Conservation (phyloP, 2,113 vertebrate species). For the Phycodurus eques region DNA sequence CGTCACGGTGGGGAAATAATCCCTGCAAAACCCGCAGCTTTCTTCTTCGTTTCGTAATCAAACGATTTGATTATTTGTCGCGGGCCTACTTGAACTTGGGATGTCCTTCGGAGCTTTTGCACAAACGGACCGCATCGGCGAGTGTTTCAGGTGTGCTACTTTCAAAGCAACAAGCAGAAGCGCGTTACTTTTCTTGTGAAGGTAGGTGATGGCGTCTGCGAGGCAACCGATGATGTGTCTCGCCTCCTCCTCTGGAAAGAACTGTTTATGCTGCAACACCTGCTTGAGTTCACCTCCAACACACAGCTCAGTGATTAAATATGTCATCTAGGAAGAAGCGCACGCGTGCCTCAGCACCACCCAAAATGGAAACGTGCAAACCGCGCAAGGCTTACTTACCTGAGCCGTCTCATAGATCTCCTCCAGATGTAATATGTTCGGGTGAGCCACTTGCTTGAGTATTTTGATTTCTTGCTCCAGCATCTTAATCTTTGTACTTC, state of each 20-base stretch:
- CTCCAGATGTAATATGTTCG: slow-evolving; percentile 82
- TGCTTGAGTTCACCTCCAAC: slow-evolving; percentile 81
- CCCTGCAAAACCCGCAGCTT: too few species aligned
- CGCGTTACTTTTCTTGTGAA: slow-evolving; percentile 80
- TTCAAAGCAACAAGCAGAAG: slow-evolving; percentile 13
- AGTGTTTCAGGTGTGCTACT: not conserved
- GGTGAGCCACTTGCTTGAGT: slow-evolving; percentile 78
- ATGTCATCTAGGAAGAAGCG: slow-evolving; percentile 75
- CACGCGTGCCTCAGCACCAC: slow-evolving; percentile 9
- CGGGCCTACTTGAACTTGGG: too few species aligned
- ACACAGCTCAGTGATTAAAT: slow-evolving; percentile 83
- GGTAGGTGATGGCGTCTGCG: slow-evolving; percentile 75
- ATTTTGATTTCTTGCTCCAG: slow-evolving; percentile 82
- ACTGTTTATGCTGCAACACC: slow-evolving; percentile 70
- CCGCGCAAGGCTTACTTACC: slow-evolving; percentile 68
- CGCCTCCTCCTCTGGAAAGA: slow-evolving; percentile 81
- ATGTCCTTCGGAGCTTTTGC: too few species aligned
- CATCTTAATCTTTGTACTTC: slow-evolving; percentile 78
- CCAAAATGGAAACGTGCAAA: not conserved
- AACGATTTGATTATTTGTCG: too few species aligned
- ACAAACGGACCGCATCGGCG: too few species aligned
- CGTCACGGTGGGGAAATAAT: too few species aligned
- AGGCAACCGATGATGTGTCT: slow-evolving; percentile 78
- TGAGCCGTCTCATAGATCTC: slow-evolving; percentile 80
- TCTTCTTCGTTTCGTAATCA: too few species aligned